Evolutionary conservation across 2,113 vertebrate genomes (phyloP).

Genomic region (Eublepharis macularius): DNA sequence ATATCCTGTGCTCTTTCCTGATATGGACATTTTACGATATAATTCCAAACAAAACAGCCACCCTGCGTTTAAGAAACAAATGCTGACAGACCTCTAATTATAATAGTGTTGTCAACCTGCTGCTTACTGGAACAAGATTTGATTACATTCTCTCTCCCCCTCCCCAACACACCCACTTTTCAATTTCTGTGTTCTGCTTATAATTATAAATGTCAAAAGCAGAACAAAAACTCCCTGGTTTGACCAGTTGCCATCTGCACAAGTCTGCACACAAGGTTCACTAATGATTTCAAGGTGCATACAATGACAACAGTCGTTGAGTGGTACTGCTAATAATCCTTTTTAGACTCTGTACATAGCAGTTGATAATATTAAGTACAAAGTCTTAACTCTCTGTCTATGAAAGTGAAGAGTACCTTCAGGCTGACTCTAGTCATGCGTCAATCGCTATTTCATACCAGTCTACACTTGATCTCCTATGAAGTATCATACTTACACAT

Average conservation of each 20-base stretch:
- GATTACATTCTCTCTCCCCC: slow-evolving; percentile 29
- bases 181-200: slow-evolving; percentile 65
- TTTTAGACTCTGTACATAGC: slow-evolving; percentile 43
- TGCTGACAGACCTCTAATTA: slow-evolving; percentile 50
- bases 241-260: slow-evolving; percentile 58
- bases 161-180: slow-evolving; percentile 50
- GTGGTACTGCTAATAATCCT: slow-evolving; percentile 40
- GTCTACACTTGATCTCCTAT: background rate
- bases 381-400: background rate
- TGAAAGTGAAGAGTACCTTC: background rate
- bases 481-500: background rate
- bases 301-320: slow-evolving; percentile 58
- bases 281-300: slow-evolving; percentile 68
- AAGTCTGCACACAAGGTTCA: slow-evolving; percentile 58
- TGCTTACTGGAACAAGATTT: slow-evolving; percentile 51
- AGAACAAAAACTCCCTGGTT: slow-evolving; percentile 60
- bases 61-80: slow-evolving; percentile 51
- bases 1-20: background rate
- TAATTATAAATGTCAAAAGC: slow-evolving; percentile 68
- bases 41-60: slow-evolving; percentile 29
- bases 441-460: background rate
- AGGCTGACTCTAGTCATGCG: background rate
- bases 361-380: slow-evolving; percentile 24
- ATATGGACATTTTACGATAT: slow-evolving; percentile 22
- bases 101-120: slow-evolving; percentile 38